Conservation (phyloP, 2,113 vertebrate species). For the Halcyon malimbica region DNA sequence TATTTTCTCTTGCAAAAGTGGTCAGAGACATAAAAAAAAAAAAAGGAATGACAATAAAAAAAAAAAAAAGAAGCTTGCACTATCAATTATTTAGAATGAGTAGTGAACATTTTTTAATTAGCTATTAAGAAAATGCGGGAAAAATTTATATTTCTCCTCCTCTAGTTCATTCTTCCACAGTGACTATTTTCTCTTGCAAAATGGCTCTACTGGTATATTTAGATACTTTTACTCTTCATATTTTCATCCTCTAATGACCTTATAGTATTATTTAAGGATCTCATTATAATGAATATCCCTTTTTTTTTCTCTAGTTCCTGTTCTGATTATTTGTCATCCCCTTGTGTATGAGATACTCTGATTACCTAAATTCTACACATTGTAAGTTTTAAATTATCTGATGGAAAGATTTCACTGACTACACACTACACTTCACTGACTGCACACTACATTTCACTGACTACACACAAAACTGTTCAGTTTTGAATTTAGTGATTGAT, state of each 20-base stretch:
- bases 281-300: background rate
- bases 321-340: slow-evolving; percentile 16
- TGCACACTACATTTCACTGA: background rate
- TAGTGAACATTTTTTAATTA: background rate
- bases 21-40: background rate
- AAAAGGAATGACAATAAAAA: background rate
- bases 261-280: background rate
- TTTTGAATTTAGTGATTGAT: background rate
- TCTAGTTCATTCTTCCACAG: background rate
- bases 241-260: slow-evolving; percentile 5
- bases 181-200: background rate
- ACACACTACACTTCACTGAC: background rate
- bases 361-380: slow-evolving; percentile 5
- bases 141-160: background rate
- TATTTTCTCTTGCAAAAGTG: background rate
- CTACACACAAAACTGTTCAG: background rate
- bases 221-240: background rate
- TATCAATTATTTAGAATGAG: background rate
- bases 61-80: accelerated
- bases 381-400: slow-evolving; percentile 37
- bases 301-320: slow-evolving; percentile 10
- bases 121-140: background rate
- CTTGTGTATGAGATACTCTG: background rate
- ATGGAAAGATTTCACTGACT: background rate
- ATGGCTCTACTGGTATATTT: background rate